Evolutionary conservation across 2,113 vertebrate genomes (phyloP), one percentile per base, ranked within the genome.

Genomic region (Tenrec ecaudatus): DNA sequence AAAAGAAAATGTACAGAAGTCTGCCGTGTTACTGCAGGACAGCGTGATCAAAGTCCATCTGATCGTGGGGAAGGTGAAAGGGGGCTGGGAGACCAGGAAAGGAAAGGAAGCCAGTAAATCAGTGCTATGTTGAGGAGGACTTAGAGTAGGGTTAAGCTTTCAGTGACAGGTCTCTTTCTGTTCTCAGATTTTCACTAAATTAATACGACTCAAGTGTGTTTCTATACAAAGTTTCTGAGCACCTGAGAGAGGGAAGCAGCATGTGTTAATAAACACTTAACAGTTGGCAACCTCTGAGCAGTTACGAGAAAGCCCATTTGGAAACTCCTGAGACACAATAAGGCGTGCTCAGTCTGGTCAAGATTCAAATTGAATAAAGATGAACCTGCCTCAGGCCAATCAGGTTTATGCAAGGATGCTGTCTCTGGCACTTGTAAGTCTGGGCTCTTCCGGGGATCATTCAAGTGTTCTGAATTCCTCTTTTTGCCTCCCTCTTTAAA

Each of bases 401-500:
- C 33, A 73, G n/a, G 29, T 57, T 66, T 66, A 40, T 20, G 19
- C 25, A 79, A 29, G 3, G 31, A 12, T 29, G 58, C 62, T 73
- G 85, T 79, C 40, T 47, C 40, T 25, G 38, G 43, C 16, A 47
- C 3, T 77, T 43, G 40, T 43, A 77, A 29, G 7, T 47, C 4
- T 77, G 75, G 75, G 25, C 75, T 77, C 43, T 88, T 62, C 60
- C 4, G 19, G 36, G 16, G 17, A 14, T 69, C 19, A 77, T 27
- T 82, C 43, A 31, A 31, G 71, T 7, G 43, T 40, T 40, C 60
- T 82, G 57, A 33, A 53, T 69, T 82, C 27, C 16, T 85, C n/a
- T 38, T 88, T 60, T 66, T 68, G 57, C 33, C 57, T 92, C 58
- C 58, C 80, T 90, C 47, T 12, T 82, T 43, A 92, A 69, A 62